Conservation (phyloP, 2,888 invertebrate genomes). For the Tetheella fluctuosa region DNA sequence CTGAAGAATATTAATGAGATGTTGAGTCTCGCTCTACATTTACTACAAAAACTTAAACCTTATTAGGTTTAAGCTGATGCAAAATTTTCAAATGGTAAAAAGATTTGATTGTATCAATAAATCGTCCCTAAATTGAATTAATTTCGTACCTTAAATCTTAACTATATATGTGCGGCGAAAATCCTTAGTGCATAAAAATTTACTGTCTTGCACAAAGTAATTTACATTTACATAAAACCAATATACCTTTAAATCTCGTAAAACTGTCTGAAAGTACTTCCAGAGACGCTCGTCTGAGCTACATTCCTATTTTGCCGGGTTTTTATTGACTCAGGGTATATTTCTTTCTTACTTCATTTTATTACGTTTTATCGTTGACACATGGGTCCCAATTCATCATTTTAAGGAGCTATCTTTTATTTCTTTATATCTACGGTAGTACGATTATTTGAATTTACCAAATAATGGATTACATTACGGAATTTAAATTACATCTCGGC, state of each 20-base stretch:
- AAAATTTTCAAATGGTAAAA: too few relatives aligned
- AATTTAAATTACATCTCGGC: background rate
- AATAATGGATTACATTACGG: constrained; percentile 1
- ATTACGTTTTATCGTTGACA: constrained; percentile 4
- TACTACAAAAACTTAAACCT: too few relatives aligned
- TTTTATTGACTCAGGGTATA: constrained; percentile 4
- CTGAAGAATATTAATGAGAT: too few relatives aligned
- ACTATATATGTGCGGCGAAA: background rate
- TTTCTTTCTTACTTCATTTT: constrained; percentile 18
- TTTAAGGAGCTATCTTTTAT: background rate
- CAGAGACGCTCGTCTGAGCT: constrained; percentile 12
- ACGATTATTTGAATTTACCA: background rate
- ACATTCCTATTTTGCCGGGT: constrained; percentile 17
- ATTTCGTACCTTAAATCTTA: background rate
- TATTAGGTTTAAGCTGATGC: too few relatives aligned
- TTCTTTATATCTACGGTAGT: background rate
- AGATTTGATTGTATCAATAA: background rate
- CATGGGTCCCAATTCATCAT: constrained; percentile 1
- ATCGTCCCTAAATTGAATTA: background rate
- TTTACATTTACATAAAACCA: constrained; percentile 53
- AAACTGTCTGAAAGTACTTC: constrained; percentile 43
- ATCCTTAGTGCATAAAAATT: constrained; percentile 7
- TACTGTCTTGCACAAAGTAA: constrained; percentile 28
- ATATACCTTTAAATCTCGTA: constrained; percentile 51
- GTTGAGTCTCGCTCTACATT: too few relatives aligned